phyloP scores from a whole-genome alignment of 2,888 invertebrate genomes.

The Aleiodes leptofemur region DNA sequence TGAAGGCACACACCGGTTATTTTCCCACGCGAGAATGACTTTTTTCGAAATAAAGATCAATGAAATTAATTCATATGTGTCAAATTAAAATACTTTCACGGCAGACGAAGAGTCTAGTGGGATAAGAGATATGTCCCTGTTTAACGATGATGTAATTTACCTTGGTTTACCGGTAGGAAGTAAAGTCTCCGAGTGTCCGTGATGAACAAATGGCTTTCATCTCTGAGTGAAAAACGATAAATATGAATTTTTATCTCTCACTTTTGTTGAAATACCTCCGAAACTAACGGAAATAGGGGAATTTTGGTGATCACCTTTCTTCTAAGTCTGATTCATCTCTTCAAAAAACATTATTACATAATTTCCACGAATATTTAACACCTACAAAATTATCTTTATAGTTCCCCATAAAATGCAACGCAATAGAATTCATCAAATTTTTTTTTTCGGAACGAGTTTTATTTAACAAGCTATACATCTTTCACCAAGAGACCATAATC shows the following conservation, averaged over 20 bases:
- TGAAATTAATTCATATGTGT: conserved; percentile 1
- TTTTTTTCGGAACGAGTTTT: conserved; percentile 29
- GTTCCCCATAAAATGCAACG: not conserved
- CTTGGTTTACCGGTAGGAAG: conserved; percentile 47
- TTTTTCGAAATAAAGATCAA: conserved; percentile 9
- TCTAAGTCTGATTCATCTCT: no score
- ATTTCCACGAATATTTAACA: no score
- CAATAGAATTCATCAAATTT: conserved; percentile 26
- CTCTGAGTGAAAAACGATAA: no score
- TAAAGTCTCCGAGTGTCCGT: conserved; percentile 48
- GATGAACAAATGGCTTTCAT: conserved; percentile 4
- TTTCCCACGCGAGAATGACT: conserved; percentile 7
- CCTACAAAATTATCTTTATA: conserved; percentile 2
- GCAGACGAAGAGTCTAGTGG: not conserved
- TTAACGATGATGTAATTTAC: conserved; percentile 45
- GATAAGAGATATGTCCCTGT: conserved; percentile 27
- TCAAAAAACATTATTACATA: no score
- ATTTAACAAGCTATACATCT: conserved; percentile 36
- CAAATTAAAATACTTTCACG: not conserved
- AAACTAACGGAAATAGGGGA: no score
- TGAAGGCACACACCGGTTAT: not conserved
- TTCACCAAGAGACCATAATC: conserved; percentile 40
- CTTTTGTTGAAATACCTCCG: no score
- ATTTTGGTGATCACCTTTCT: no score
- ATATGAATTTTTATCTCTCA: no score